Conservation (phyloP, 2,797 vertebrate genomes). For the Poeciliopsis infans region DNA sequence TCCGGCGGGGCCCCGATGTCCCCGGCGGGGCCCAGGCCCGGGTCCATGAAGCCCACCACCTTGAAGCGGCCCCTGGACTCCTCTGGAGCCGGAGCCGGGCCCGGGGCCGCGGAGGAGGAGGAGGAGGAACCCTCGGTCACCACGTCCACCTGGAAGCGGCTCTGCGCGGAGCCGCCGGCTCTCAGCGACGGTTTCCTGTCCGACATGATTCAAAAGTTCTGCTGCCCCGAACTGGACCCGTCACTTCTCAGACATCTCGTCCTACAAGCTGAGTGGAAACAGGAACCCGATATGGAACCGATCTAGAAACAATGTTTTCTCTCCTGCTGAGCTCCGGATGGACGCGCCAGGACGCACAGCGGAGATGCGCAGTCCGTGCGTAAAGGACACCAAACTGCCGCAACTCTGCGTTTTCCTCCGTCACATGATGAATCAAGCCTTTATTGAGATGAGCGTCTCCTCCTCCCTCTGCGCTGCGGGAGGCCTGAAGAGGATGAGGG, state of each 20-base stretch:
- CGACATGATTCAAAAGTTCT: slow-evolving; percentile 72
- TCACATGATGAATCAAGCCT: slow-evolving; percentile 44
- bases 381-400: slow-evolving; percentile 27
- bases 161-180: slow-evolving; percentile 82
- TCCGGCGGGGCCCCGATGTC: slow-evolving; percentile 78
- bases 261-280: too few species aligned
- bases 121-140: slow-evolving; percentile 78
- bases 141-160: slow-evolving; percentile 93
- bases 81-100: slow-evolving; percentile 55
- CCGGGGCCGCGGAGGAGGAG: neutral
- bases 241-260: neutral
- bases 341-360: slow-evolving; percentile 36
- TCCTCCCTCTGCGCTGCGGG: slow-evolving; percentile 29
- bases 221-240: too few species aligned
- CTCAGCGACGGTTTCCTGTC: slow-evolving; percentile 71
- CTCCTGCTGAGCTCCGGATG: neutral
- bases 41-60: slow-evolving; percentile 88
- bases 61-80: slow-evolving; percentile 86
- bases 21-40: slow-evolving; percentile 78
- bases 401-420: neutral
- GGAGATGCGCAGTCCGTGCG: slow-evolving; percentile 33
- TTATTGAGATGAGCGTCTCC: slow-evolving; percentile 47
- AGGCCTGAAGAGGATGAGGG: slow-evolving; percentile 16
- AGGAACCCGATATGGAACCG: neutral
- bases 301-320: neutral